These are phyloP conservation scores for Microcebus lehilahytsara DNA, from an alignment of 2,113 vertebrate genomes.

Conservation along the genomic window DNA sequence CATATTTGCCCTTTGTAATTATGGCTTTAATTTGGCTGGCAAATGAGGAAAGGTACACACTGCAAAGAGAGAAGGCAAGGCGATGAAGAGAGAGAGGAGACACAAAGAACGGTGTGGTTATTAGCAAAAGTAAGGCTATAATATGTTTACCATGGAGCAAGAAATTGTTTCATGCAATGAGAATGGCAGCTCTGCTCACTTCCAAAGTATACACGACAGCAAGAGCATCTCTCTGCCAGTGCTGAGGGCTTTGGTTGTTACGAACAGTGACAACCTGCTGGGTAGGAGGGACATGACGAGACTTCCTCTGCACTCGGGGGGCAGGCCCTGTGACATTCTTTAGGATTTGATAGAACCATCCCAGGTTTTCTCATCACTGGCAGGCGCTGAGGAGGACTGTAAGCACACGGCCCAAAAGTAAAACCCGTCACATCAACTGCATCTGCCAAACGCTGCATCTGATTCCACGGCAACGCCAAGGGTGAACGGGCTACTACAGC, in stretches of 20 bases:
- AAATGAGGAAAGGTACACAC: not conserved
- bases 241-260: not conserved
- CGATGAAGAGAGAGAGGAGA: not conserved
- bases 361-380: not conserved
- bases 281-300: not conserved
- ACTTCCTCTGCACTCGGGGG: not conserved
- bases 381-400: not conserved
- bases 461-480: not conserved
- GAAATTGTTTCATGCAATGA: not conserved
- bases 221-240: not conserved
- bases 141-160: not conserved
- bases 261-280: not conserved
- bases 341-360: not conserved
- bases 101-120: not conserved
- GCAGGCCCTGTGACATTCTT: not conserved
- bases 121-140: not conserved
- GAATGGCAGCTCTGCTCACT: not conserved
- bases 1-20: not conserved
- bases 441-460: not conserved
- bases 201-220: not conserved
- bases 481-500: not conserved
- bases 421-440: not conserved
- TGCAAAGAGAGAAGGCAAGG: not conserved
- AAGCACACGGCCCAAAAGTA: not conserved
- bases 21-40: not conserved